Evolutionary conservation across 1,140 invertebrate species (phyloP).

Genomic region (Drosophila fuyamai): DNA sequence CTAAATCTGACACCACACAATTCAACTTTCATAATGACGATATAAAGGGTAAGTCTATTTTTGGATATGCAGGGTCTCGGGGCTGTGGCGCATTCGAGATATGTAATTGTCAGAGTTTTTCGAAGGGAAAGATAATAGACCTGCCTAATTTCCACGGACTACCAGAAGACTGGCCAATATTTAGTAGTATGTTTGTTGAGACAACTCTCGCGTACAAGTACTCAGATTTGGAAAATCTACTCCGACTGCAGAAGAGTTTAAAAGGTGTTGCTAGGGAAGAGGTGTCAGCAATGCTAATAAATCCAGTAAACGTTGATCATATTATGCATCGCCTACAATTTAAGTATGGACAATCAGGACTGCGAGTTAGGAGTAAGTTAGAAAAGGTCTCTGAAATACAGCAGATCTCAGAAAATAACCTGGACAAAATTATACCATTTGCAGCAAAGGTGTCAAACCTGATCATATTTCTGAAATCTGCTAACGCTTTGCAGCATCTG

Average conservation of each 20-base stretch:
- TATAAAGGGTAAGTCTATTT: too few relatives aligned
- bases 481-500: constrained; percentile 1
- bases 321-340: too few relatives aligned
- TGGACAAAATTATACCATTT: not conserved
- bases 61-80: too few relatives aligned
- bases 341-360: too few relatives aligned
- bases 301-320: too few relatives aligned
- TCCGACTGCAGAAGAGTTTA: not conserved
- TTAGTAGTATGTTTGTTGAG: not conserved
- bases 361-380: not conserved
- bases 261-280: not conserved
- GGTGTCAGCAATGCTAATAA: too few relatives aligned
- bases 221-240: not conserved
- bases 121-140: not conserved
- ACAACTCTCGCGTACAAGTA: not conserved
- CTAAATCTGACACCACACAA: too few relatives aligned
- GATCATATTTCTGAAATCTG: not conserved
- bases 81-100: too few relatives aligned
- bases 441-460: too few relatives aligned
- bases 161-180: too few relatives aligned
- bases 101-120: not conserved
- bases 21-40: too few relatives aligned
- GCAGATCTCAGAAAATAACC: too few relatives aligned
- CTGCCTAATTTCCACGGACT: not conserved
- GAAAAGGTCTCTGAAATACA: not conserved